Evolutionary conservation across 2,888 invertebrate genomes (phyloP), one percentile per base, ranked within the genome.

Genomic region (Orchesellides sinensis): DNA sequence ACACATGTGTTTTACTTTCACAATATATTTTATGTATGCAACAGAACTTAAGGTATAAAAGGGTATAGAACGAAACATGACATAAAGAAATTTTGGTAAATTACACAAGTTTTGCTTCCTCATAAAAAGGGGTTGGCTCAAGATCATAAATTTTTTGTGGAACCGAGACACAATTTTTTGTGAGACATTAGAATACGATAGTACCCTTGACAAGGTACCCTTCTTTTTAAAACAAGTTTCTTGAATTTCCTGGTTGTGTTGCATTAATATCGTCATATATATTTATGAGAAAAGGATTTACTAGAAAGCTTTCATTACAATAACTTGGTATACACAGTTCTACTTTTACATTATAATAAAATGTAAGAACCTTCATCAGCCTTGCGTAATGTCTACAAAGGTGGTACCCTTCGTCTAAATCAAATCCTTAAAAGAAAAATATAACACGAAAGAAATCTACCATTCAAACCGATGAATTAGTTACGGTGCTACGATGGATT

Each of bases 41-140:
- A n/a, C n/a, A n/a, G n/a, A n/a, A n/a, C n/a, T n/a, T n/a, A n/a
- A 40, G 3, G n/a, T 63, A 40, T 25, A 40, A 8, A 63, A 19
- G 23, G 1, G 23, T 8, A 35, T 63, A 63, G 40, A 40, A n/a
- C 10, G 40, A 61, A 47, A 66, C n/a, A 40, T 66, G 21, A 59
- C 25, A 52, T 6, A 49, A 19, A 35, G 52, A 78, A 45, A 78
- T 70, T 78, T 69, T 78, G 70, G 78, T 78, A 70, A 78, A 78
- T 78, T 78, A 78, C 70, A 69, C 78, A 78, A 77, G 78, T 78
- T 78, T 61, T 61, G 78, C 70, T 70, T 78, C 69, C 78, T 78
- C 78, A 78, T 78, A 78, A 78, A 78, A 78, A 61, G 49, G 78
- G 78, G 78, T 70, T 70, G 78, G 69, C 78, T 61, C 59, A 78